Percentiles rank a stretch among this genome's conserved stretches.
These are phyloP conservation scores for Hippocampus abdominalis DNA, from an alignment of 2,113 vertebrate species.

Conservation along the genomic window DNA sequence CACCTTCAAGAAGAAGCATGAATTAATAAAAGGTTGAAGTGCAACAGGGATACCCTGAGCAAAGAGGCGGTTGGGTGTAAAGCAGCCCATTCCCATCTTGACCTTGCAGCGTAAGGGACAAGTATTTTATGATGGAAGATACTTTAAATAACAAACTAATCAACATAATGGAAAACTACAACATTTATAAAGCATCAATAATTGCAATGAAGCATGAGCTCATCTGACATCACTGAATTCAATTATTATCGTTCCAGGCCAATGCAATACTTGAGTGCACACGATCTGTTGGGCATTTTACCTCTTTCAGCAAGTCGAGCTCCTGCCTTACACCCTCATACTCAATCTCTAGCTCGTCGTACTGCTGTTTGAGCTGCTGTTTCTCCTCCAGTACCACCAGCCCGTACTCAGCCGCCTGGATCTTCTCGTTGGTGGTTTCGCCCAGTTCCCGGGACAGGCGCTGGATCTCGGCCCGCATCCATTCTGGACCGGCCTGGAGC, in stretches of 20 bases:
- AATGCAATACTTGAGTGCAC: not conserved
- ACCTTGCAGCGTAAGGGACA: slow-evolving; percentile 9
- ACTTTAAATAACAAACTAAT: not conserved
- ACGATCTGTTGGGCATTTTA: slow-evolving; percentile 35
- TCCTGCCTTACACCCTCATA: slow-evolving; percentile 85
- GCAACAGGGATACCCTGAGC: slow-evolving; percentile 32
- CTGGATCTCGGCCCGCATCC: slow-evolving; percentile 87
- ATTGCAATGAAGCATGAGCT: not conserved
- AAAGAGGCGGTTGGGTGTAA: slow-evolving; percentile 26
- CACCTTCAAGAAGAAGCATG: slow-evolving; percentile 27
- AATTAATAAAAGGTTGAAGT: slow-evolving; percentile 57
- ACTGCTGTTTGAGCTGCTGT: slow-evolving; percentile 92
- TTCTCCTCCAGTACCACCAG: slow-evolving; percentile 96
- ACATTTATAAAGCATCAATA: not conserved
- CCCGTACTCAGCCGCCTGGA: slow-evolving; percentile 96
- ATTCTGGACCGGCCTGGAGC: slow-evolving; percentile 82
- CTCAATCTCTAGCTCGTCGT: slow-evolving; percentile 91
- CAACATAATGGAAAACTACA: not conserved
- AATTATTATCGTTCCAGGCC: not conserved
- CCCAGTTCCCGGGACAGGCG: slow-evolving; percentile 87
- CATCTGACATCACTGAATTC: not conserved
- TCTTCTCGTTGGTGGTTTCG: slow-evolving; percentile 94
- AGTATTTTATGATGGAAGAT: not conserved
- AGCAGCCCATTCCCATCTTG: slow-evolving; percentile 21
- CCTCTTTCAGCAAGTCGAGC: slow-evolving; percentile 92